Evolutionary conservation across 2,888 invertebrate species (phyloP), one percentile per base, ranked within the genome.

Genomic region (Parapristionchus giblindavisi): DNA sequence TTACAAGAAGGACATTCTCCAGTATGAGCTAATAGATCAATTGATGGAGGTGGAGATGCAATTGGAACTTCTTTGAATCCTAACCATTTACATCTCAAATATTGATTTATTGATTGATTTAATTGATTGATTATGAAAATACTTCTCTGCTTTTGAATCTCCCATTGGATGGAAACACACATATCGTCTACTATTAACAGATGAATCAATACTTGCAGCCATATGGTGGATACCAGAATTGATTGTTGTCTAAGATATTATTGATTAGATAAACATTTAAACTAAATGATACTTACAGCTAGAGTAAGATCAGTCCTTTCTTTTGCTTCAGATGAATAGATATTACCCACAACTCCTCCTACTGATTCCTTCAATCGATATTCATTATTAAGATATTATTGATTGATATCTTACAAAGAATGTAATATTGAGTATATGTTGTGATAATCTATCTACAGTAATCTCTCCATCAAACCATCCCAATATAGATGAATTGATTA

Each of bases 91-190:
- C 60, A 72, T 32, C 58, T 60, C 60, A 36, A 21, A 48, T 48
- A 48, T 21, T 48, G 11, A 21, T 48, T 68, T 32, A n/a, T n/a
- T n/a, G n/a, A n/a, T n/a, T n/a, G n/a, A n/a, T n/a, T n/a, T n/a
- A n/a, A n/a, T n/a, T n/a, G n/a, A n/a, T n/a, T n/a, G n/a, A n/a
- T n/a, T n/a, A n/a, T n/a, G n/a, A n/a, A n/a, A n/a, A 24, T 40
- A 61, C 61, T 27, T 36, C 38, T 66, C 48, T 48, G 21, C 48
- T 48, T 43, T 82, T 78, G 74, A 85, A 52, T 81, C 80, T 21
- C 85, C 84, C 40, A 80, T 76, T 32, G 86, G 86, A 74, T 85
- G 78, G 70, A 87, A 77, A 61, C 86, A 86, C n/a, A 87, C 79
- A 32, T 79, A 79, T 51, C 84, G 74, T 1, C 75, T 52, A 1